These are phyloP conservation scores for Empis stercorea DNA, from an alignment of 2,888 invertebrate species.

Conservation along the genomic window DNA sequence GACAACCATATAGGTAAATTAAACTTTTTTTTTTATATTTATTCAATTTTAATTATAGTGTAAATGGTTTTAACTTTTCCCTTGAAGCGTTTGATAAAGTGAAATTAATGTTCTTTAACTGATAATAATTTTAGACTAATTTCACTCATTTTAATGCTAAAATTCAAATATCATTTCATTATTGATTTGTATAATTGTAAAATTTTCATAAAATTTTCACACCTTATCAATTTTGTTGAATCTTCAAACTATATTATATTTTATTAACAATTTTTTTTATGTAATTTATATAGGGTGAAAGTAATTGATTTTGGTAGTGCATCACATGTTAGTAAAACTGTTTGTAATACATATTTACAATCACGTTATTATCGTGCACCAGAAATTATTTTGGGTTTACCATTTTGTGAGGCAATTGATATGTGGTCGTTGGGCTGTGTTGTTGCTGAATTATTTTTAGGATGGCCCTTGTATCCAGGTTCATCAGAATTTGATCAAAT, in stretches of 20 bases:
- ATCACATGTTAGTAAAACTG: conserved; percentile 97
- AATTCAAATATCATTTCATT: too few relatives aligned
- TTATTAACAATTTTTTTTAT: not conserved
- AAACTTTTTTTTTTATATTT: not conserved
- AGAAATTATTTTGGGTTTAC: conserved; percentile 92
- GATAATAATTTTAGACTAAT: too few relatives aligned
- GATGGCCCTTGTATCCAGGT: conserved; percentile 99
- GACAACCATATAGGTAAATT: conserved; percentile 70
- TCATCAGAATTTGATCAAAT: conserved; percentile 99
- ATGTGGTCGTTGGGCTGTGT: conserved; percentile 99
- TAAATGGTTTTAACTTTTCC: too few relatives aligned
- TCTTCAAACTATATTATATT: not conserved
- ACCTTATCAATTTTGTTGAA: too few relatives aligned
- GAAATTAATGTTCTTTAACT: too few relatives aligned
- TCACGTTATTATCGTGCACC: conserved; percentile 97
- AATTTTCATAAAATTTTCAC: too few relatives aligned
- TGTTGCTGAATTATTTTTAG: conserved; percentile 95
- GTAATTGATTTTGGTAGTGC: conserved; percentile 99
- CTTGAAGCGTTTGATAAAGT: too few relatives aligned
- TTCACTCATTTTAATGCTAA: too few relatives aligned
- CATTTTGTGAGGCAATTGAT: conserved; percentile 98
- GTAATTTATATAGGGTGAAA: conserved; percentile 68
- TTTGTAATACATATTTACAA: conserved; percentile 98
- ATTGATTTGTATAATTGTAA: too few relatives aligned
- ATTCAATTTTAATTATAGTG: not conserved